These are phyloP conservation scores for Dolichoris vasculosae DNA, from an alignment of 1,140 invertebrate genomes.

Conservation along the genomic window DNA sequence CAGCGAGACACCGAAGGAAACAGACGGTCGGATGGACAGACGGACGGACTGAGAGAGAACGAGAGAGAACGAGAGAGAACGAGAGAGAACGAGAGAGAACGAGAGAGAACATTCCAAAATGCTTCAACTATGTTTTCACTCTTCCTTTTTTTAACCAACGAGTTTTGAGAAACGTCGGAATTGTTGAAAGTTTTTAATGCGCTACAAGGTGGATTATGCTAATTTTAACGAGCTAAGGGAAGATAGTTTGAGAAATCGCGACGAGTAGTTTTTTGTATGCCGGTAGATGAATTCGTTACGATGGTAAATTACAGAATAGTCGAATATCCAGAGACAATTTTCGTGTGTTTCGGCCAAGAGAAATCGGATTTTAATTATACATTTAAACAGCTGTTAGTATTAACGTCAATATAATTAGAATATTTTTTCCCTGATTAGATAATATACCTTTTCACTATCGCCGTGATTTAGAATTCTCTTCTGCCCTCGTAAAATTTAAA, in stretches of 20 bases:
- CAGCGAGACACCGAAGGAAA: background rate
- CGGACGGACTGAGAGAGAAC: background rate
- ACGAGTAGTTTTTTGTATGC: background rate
- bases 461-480: background rate
- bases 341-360: background rate
- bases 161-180: background rate
- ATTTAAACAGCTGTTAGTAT: background rate
- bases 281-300: background rate
- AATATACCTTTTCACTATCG: too few species aligned
- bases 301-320: background rate
- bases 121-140: constrained; percentile 6
- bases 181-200: constrained; percentile 22
- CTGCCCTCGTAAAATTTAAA: too few species aligned
- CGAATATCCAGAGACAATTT: background rate
- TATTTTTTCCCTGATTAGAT: background rate
- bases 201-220: constrained; percentile 20
- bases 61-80: background rate
- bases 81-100: background rate
- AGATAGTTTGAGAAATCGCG: background rate
- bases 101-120: constrained; percentile 7
- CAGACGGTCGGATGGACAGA: background rate
- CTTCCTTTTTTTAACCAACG: background rate
- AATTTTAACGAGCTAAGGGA: constrained; percentile 28
- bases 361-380: background rate
- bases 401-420: background rate